phyloP scores from a whole-genome alignment of 2,113 vertebrate genomes.

The Athene cunicularia region DNA sequence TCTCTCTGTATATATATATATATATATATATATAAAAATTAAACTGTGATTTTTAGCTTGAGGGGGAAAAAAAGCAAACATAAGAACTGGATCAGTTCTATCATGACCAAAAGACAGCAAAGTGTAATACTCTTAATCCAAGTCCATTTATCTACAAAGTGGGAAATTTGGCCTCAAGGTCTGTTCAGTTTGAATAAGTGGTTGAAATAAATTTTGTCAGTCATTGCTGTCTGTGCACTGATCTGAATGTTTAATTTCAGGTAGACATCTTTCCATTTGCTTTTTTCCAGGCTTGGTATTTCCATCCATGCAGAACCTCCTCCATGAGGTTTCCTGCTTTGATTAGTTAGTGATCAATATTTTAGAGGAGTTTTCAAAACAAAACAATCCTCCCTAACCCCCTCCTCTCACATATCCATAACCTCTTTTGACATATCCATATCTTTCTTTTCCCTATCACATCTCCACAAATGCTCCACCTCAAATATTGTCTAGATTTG shows the following conservation, averaged over 20 bases:
- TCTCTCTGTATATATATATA: no score
- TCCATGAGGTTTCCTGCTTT: neutral
- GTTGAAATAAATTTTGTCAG: neutral
- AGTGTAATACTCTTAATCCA: neutral
- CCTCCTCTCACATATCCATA: neutral
- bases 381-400: neutral
- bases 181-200: neutral
- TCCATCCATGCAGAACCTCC: neutral
- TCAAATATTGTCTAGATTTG: neutral
- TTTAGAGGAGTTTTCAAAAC: neutral
- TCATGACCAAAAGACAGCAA: neutral
- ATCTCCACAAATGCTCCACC: neutral
- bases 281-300: neutral
- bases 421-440: neutral
- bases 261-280: neutral
- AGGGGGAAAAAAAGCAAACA: neutral
- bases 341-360: neutral
- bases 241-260: neutral
- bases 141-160: neutral
- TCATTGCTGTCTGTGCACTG: neutral
- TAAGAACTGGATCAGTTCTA: neutral
- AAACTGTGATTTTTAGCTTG: neutral
- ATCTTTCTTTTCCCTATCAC: neutral
- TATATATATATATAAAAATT: neutral
- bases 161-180: neutral